These are phyloP conservation scores for Malaclemys terrapin DNA, from an alignment of 2,113 vertebrate species.

Conservation along the genomic window DNA sequence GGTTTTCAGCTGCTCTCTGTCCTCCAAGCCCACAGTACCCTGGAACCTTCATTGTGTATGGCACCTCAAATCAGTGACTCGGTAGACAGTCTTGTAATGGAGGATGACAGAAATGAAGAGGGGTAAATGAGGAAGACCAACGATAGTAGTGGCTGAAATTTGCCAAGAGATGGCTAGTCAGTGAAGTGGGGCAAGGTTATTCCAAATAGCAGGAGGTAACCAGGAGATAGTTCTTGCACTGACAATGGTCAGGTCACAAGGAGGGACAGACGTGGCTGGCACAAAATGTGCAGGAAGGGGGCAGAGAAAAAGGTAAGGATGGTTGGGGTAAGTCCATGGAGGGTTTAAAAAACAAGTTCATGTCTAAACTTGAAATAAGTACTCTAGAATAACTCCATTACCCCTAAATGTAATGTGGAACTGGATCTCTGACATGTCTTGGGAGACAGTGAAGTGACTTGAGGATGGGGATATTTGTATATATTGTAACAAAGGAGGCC, in stretches of 20 bases:
- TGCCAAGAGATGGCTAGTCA: rapidly evolving
- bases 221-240: neutral
- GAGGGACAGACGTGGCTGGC: neutral
- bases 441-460: neutral
- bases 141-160: rapidly evolving
- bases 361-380: neutral
- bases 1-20: neutral
- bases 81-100: neutral
- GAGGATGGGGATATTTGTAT: neutral
- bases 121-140: rapidly evolving
- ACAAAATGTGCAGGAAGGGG: neutral
- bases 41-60: rapidly evolving
- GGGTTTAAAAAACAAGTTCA: neutral
- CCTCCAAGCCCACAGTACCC: neutral
- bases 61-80: neutral
- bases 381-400: neutral
- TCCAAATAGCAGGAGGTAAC: neutral
- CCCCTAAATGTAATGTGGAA: neutral
- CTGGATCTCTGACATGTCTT: neutral
- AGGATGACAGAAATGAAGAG: neutral
- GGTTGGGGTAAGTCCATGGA: neutral
- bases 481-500: neutral
- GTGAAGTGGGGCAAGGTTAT: neutral
- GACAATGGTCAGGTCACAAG: neutral
- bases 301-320: neutral